A percentile compares a stretch with the other conserved stretches of the same genome.
These are phyloP conservation scores for Selene dorsalis DNA, from an alignment of 2,797 vertebrate species.

Conservation along the genomic window DNA sequence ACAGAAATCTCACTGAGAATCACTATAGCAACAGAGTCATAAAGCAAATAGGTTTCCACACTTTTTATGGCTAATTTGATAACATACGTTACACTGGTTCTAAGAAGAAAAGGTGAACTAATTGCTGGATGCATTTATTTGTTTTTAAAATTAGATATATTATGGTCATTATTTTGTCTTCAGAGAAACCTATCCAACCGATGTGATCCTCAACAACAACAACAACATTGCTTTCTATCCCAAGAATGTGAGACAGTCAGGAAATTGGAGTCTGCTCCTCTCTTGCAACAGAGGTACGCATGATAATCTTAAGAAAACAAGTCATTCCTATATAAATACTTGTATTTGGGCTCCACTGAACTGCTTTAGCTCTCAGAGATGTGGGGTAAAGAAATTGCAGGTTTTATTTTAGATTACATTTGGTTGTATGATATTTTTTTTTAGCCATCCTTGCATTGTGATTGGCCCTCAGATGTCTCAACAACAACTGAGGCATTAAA, in stretches of 20 bases:
- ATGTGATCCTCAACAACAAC: neutral
- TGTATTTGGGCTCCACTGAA: neutral
- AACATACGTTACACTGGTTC: too few species aligned
- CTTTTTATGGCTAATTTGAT: too few species aligned
- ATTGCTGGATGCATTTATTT: too few species aligned
- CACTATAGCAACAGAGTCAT: too few species aligned
- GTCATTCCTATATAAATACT: neutral
- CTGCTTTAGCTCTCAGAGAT: neutral
- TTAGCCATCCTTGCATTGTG: neutral
- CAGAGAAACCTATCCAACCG: neutral
- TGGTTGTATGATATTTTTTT: neutral
- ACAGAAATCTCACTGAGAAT: too few species aligned
- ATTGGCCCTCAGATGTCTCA: neutral
- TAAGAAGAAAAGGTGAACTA: too few species aligned
- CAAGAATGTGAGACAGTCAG: constrained; percentile 30
- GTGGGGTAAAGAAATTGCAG: neutral
- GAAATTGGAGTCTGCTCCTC: constrained; percentile 36
- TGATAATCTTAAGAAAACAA: neutral
- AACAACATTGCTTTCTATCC: constrained; percentile 6
- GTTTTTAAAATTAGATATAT: too few species aligned
- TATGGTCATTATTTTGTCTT: neutral
- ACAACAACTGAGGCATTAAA: neutral
- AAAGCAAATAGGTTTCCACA: too few species aligned
- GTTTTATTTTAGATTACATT: too few species aligned
- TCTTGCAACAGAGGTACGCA: neutral